Conservation (phyloP, 2,113 vertebrate species). For the Corapipo altera region DNA sequence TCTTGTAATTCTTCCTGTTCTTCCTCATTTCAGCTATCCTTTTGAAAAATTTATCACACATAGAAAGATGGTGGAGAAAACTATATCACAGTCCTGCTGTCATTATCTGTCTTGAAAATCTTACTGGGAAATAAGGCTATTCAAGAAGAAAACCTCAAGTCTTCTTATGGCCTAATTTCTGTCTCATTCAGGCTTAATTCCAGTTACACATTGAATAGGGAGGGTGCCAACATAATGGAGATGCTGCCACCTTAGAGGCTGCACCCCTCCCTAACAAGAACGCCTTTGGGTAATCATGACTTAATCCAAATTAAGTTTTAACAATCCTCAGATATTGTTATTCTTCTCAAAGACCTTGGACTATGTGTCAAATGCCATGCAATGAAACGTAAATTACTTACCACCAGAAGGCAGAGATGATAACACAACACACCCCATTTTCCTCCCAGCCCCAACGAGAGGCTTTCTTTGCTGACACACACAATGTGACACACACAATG, state of each 20-base stretch:
- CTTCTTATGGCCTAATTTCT: neutral
- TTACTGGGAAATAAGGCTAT: neutral
- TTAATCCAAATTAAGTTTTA: neutral
- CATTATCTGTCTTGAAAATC: neutral
- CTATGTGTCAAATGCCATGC: neutral
- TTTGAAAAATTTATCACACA: neutral
- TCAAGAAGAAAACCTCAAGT: neutral
- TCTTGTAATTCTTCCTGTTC: neutral
- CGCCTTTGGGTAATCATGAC: neutral
- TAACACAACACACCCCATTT: neutral
- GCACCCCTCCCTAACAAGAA: neutral
- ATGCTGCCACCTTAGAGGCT: neutral
- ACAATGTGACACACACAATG: neutral
- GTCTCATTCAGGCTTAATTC: neutral
- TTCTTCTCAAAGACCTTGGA: neutral
- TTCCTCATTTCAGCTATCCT: neutral
- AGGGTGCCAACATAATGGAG: rapidly evolving
- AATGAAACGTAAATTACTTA: neutral
- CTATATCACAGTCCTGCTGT: neutral
- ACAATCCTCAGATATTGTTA: neutral
- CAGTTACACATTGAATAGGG: neutral
- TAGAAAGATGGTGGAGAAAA: neutral
- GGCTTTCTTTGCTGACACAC: neutral
- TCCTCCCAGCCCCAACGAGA: neutral
- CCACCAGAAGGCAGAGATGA: neutral